A percentile compares a stretch with the other conserved stretches of the same genome.
Conservation (phyloP, 1,140 invertebrate genomes). For the Dendrolimus punctatus region DNA sequence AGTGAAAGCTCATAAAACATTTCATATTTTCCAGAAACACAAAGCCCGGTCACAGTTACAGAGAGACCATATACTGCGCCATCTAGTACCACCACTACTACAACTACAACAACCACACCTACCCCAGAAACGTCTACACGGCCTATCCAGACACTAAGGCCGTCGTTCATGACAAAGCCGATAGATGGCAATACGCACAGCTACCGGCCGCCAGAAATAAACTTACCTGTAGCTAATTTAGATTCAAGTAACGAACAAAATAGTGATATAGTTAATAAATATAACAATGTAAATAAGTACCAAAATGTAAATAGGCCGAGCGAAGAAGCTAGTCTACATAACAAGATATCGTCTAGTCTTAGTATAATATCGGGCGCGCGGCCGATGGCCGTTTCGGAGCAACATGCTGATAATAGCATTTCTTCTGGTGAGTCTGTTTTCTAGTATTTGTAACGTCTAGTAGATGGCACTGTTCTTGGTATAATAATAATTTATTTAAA, state of each 20-base stretch:
- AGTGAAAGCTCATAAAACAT: too few relatives aligned
- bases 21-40: conserved; percentile 38
- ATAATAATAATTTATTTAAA: too few relatives aligned
- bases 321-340: conserved; percentile 65
- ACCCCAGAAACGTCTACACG: conserved; percentile 39
- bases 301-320: conserved; percentile 68
- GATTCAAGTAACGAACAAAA: conserved; percentile 63
- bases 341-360: conserved; percentile 73
- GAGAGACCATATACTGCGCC: conserved; percentile 45
- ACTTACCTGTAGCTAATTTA: conserved; percentile 57
- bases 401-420: conserved; percentile 57
- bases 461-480: conserved; percentile 23
- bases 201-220: conserved; percentile 59
- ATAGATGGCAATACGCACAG: conserved; percentile 64
- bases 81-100: conserved; percentile 41
- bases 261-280: conserved; percentile 71
- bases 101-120: conserved; percentile 17
- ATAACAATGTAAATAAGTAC: conserved; percentile 69
- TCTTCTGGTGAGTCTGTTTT: conserved; percentile 37
- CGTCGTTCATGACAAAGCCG: conserved; percentile 72
- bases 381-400: conserved; percentile 61
- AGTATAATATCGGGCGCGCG: conserved; percentile 56
- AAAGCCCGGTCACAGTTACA: conserved; percentile 35
- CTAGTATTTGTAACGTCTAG: conserved; percentile 1
- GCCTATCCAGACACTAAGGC: conserved; percentile 58